These are phyloP conservation scores for Diadophis punctatus DNA, from an alignment of 2,113 vertebrate species.

Conservation along the genomic window DNA sequence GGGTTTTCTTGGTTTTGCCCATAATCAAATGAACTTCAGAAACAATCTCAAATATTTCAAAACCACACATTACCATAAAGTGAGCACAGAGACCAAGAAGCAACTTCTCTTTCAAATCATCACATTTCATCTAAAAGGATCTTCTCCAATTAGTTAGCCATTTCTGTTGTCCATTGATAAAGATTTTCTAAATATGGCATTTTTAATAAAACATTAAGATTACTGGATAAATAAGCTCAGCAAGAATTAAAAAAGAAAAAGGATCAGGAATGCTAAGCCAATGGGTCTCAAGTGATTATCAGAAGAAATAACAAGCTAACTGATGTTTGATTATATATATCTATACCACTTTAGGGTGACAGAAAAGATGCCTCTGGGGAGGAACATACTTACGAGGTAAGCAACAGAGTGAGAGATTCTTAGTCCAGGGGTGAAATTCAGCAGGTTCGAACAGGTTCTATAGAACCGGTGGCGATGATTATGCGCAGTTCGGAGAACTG, in stretches of 20 bases:
- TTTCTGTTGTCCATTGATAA: not conserved
- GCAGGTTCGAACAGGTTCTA: no score
- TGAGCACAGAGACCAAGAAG: not conserved
- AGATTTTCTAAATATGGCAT: not conserved
- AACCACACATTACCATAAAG: not conserved
- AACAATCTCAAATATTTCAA: not conserved
- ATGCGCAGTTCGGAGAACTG: no score
- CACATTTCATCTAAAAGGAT: not conserved
- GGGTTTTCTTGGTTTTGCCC: not conserved
- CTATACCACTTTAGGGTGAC: slow-evolving; percentile 53
- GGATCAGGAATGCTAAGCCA: not conserved
- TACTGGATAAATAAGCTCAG: not conserved
- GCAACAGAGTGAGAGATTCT: not conserved
- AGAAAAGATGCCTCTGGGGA: slow-evolving; percentile 66
- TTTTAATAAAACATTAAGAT: not conserved
- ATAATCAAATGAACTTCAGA: not conserved
- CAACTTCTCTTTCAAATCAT: not conserved
- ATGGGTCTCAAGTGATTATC: not conserved
- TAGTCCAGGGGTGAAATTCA: no score
- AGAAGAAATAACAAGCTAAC: not conserved
- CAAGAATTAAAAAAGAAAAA: not conserved
- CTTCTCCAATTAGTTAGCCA: not conserved
- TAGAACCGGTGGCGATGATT: no score
- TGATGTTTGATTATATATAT: not conserved
- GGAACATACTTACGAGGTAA: slow-evolving; percentile 17